Conservation (phyloP, 2,797 vertebrate species). For the Orestias chungarensis region DNA sequence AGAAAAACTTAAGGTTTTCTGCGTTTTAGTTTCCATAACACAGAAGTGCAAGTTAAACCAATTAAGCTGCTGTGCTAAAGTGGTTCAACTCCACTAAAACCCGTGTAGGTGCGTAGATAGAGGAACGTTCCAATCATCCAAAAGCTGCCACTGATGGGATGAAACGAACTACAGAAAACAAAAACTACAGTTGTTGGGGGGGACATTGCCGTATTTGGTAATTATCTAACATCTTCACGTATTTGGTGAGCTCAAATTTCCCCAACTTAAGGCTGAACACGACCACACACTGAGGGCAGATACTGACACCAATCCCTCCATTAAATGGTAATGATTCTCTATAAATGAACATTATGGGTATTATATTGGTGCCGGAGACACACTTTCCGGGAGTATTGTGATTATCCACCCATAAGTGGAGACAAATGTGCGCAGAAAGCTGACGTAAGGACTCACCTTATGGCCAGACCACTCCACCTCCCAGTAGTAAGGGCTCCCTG, state of each 20-base stretch:
- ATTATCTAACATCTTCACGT: neutral
- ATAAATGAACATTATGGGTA: too few species aligned
- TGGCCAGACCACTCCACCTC: constrained; percentile 82
- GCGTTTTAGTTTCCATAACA: neutral
- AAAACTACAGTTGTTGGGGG: neutral
- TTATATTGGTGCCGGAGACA: neutral
- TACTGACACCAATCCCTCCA: neutral
- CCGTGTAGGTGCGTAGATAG: neutral
- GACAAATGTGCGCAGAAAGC: neutral
- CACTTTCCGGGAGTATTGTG: neutral
- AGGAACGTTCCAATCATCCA: neutral
- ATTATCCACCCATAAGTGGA: neutral
- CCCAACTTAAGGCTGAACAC: neutral
- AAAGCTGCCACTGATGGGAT: neutral
- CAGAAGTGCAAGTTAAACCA: neutral
- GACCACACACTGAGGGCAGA: neutral
- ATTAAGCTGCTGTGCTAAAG: neutral
- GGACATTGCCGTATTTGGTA: too few species aligned
- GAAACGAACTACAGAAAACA: neutral
- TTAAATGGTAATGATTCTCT: neutral
- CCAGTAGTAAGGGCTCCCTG: constrained; percentile 81
- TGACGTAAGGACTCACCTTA: constrained; percentile 57
- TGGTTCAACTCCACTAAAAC: neutral
- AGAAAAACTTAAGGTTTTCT: neutral
- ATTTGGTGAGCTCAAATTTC: neutral